These are phyloP conservation scores for Agrotis ipsilon DNA, from an alignment of 2,888 invertebrate species.

Conservation along the genomic window DNA sequence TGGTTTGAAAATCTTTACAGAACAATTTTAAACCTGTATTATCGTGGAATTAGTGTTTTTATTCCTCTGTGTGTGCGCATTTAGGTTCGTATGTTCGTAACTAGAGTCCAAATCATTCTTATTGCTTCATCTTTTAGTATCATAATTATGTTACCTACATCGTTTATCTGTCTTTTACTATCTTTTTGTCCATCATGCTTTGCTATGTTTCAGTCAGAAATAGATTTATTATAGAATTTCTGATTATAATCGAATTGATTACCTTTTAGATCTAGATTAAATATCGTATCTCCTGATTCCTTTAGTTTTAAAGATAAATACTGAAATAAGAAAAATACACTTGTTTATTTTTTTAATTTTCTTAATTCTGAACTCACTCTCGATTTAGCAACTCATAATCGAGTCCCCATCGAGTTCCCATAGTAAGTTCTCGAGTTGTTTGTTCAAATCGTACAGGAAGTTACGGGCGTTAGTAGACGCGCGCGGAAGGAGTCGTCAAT, in stretches of 20 bases:
- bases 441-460: slow-evolving; percentile 65
- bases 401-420: slow-evolving; percentile 50
- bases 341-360: neutral
- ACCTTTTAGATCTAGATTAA: no score
- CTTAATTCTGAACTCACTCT: neutral
- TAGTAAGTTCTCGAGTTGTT: slow-evolving; percentile 59
- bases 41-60: neutral
- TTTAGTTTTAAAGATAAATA: no score
- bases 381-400: neutral
- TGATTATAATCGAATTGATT: no score
- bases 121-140: neutral
- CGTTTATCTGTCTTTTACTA: neutral
- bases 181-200: neutral
- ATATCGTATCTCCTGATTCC: no score
- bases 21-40: neutral
- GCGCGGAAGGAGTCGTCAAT: slow-evolving; percentile 55
- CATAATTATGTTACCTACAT: no score
- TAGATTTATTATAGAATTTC: no score
- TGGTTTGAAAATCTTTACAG: neutral
- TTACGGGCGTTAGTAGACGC: slow-evolving; percentile 60
- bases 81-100: no score
- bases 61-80: no score
- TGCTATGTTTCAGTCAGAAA: neutral
- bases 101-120: neutral
- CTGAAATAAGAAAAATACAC: no score